Evolutionary conservation across 2,113 vertebrate species (phyloP).

Genomic region (Datnioides undecimradiatus): DNA sequence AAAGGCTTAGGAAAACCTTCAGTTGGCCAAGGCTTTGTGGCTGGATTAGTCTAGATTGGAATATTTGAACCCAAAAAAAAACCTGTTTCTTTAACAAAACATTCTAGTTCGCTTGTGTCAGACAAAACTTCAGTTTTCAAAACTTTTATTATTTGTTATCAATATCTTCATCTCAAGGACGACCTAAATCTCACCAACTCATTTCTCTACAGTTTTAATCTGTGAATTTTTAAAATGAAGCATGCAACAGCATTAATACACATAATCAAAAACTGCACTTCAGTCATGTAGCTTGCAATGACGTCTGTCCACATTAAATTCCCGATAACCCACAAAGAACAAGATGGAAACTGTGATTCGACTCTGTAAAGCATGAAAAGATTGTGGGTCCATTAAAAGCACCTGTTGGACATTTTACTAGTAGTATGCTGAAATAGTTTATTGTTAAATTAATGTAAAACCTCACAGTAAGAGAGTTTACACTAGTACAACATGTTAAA

Average conservation of each 20-base stretch:
- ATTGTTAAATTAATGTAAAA: slow-evolving; percentile 4
- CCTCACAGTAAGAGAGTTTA: neutral
- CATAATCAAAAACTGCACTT: slow-evolving; percentile 1
- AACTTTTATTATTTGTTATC: neutral
- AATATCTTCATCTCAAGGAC: neutral
- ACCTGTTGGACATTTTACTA: neutral
- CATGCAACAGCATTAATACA: slow-evolving; percentile 42
- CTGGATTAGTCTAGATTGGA: neutral
- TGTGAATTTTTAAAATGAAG: neutral
- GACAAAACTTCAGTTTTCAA: neutral
- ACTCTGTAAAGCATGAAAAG: neutral
- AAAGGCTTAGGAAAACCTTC: slow-evolving; percentile 54
- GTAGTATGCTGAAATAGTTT: neutral
- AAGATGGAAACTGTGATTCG: neutral
- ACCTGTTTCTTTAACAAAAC: neutral
- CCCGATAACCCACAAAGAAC: neutral
- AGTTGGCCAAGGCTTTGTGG: slow-evolving; percentile 42
- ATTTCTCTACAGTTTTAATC: neutral
- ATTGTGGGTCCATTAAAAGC: neutral
- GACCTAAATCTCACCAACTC: neutral
- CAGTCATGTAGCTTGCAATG: neutral
- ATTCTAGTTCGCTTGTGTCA: neutral
- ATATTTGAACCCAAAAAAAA: neutral
- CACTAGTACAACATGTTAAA: neutral
- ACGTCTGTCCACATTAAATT: neutral